A percentile compares a stretch with the other conserved stretches of the same genome.
Conservation (phyloP, 2,113 vertebrate species). For the Anguilla japonica region DNA sequence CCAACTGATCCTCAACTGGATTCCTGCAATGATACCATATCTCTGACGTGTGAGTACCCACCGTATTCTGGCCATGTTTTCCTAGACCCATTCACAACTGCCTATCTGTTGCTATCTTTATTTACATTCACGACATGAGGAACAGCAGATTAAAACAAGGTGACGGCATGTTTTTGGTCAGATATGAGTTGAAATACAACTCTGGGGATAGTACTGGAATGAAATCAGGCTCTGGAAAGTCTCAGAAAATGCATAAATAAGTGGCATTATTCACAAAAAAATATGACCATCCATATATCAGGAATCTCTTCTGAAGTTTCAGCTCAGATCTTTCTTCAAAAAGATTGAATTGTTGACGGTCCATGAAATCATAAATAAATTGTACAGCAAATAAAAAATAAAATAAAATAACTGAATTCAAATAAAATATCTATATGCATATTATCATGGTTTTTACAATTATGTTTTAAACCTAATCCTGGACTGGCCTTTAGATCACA, state of each 20-base stretch:
- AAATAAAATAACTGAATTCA: neutral
- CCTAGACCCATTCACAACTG: neutral
- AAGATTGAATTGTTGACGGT: too few species aligned
- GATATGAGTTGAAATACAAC: conserved; percentile 23
- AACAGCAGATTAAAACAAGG: conserved; percentile 32
- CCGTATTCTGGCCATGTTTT: too few species aligned
- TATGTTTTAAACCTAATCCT: neutral
- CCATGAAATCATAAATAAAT: too few species aligned
- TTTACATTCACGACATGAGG: conserved; percentile 29
- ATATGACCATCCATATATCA: neutral
- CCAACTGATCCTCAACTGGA: too few species aligned
- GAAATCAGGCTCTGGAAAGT: conserved; percentile 1
- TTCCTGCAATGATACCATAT: neutral
- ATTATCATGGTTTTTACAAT: neutral
- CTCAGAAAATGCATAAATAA: conserved; percentile 5
- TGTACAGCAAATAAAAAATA: neutral
- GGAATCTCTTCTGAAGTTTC: conserved; percentile 1
- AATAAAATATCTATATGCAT: neutral
- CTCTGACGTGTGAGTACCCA: neutral
- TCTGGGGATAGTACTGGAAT: conserved; percentile 7
- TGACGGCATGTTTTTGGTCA: conserved; percentile 33
- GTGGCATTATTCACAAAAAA: conserved; percentile 20
- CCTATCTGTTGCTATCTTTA: conserved; percentile 10
- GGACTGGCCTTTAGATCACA: neutral
- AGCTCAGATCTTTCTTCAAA: neutral